Conservation (phyloP, 2,888 invertebrate genomes). For the Plemyria rubiginata region DNA sequence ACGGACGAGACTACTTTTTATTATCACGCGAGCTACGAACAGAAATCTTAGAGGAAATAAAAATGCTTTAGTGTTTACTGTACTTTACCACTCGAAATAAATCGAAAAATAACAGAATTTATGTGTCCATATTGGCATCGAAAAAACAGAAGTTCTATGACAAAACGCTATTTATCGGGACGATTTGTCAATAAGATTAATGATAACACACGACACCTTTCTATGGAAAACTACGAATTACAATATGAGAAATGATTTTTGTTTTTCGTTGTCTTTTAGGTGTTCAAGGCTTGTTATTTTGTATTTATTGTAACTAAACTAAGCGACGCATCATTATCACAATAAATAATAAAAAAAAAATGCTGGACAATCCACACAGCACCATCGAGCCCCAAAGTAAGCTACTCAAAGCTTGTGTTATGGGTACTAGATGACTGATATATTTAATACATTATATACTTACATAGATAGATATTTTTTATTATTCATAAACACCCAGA, state of each 20-base stretch:
- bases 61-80: not conserved
- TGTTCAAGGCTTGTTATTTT: not conserved
- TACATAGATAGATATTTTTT: no score
- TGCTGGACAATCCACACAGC: no score
- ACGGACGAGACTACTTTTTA: no score
- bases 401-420: no score
- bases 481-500: no score
- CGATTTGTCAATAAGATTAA: constrained; percentile 56
- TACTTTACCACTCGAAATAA: constrained; percentile 13
- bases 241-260: constrained; percentile 39
- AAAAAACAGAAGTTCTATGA: constrained; percentile 46
- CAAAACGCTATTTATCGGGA: constrained; percentile 46
- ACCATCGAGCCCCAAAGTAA: no score
- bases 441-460: no score
- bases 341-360: no score
- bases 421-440: no score
- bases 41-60: no score
- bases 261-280: constrained; percentile 13
- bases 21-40: no score
- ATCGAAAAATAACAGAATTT: constrained; percentile 26
- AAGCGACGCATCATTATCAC: not conserved
- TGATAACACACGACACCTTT: constrained; percentile 44
- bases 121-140: constrained; percentile 24
- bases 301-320: not conserved
- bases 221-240: constrained; percentile 39